Percentiles rank a stretch among this genome's conserved stretches.
Evolutionary conservation across 2,888 invertebrate genomes (phyloP).

Genomic region (Drosophila parthenogenetica): DNA sequence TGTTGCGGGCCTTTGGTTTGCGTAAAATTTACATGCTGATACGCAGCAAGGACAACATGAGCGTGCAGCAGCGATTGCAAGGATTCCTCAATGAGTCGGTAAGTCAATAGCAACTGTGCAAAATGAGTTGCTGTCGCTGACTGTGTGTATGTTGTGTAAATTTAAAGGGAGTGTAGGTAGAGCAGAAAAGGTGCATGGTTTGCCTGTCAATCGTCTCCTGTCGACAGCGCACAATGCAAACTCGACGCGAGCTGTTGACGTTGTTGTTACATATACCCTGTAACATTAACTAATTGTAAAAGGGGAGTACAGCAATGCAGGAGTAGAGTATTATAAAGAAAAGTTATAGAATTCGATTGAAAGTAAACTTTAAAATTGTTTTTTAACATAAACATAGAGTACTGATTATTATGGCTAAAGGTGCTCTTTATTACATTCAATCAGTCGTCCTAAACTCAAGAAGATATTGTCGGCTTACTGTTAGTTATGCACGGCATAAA

Average conservation of each 20-base stretch:
- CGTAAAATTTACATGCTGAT: conserved; percentile 84
- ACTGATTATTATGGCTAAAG: too few relatives aligned
- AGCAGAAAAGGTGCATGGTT: neutral
- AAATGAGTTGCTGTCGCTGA: conserved; percentile 29
- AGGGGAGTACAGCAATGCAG: neutral
- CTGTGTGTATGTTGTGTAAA: neutral
- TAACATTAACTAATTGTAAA: neutral
- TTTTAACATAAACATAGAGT: too few relatives aligned
- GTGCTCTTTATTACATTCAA: too few relatives aligned
- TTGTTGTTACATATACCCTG: conserved; percentile 17
- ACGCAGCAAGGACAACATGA: conserved; percentile 84
- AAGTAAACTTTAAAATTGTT: too few relatives aligned
- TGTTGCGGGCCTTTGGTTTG: conserved; percentile 83
- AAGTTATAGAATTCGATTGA: too few relatives aligned
- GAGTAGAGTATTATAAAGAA: too few relatives aligned
- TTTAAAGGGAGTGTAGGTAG: neutral
- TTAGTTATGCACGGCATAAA: too few relatives aligned
- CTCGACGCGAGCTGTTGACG: conserved; percentile 18
- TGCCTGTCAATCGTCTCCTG: conserved; percentile 35
- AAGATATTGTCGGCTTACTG: too few relatives aligned
- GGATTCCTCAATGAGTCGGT: conserved; percentile 84
- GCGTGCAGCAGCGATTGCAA: conserved; percentile 82
- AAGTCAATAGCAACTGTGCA: conserved; percentile 48
- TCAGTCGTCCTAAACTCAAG: too few relatives aligned
- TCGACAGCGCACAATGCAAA: conserved; percentile 41